These are phyloP conservation scores for Dorcus parallelipipedus DNA, from an alignment of 2,888 invertebrate genomes.

Conservation along the genomic window DNA sequence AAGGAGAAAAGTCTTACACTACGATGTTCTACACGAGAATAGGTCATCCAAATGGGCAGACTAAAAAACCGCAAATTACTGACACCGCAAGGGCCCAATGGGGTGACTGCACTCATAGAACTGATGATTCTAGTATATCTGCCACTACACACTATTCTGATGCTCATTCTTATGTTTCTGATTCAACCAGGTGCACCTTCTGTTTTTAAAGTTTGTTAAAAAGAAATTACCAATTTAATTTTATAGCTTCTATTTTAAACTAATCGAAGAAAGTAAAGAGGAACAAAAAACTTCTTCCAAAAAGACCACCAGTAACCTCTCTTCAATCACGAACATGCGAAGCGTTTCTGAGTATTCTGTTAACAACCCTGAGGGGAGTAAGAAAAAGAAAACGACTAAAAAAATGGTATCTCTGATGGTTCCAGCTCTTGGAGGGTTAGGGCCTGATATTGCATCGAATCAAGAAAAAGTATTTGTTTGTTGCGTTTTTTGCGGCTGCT, in stretches of 20 bases:
- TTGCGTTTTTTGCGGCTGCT: background rate
- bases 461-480: constrained; percentile 24
- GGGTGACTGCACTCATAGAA: constrained; percentile 17
- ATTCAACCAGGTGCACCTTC: constrained; percentile 18
- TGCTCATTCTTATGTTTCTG: constrained; percentile 16
- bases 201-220: background rate
- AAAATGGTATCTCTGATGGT: constrained; percentile 12
- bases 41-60: constrained; percentile 9
- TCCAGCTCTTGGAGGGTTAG: constrained; percentile 28
- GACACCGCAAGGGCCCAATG: constrained; percentile 18
- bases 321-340: constrained; percentile 6
- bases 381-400: background rate
- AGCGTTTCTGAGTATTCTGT: constrained; percentile 21
- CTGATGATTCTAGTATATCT: constrained; percentile 6
- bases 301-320: background rate
- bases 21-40: constrained; percentile 19
- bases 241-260: constrained; percentile 27
- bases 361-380: background rate
- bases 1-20: constrained; percentile 18
- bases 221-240: background rate
- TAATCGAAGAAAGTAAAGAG: constrained; percentile 20
- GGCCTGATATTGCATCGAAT: constrained; percentile 23
- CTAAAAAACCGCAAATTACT: background rate
- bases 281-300: background rate
- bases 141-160: constrained; percentile 17